Evolutionary conservation across 1,140 invertebrate genomes (phyloP).

Genomic region (Chironomus striatipennis): DNA sequence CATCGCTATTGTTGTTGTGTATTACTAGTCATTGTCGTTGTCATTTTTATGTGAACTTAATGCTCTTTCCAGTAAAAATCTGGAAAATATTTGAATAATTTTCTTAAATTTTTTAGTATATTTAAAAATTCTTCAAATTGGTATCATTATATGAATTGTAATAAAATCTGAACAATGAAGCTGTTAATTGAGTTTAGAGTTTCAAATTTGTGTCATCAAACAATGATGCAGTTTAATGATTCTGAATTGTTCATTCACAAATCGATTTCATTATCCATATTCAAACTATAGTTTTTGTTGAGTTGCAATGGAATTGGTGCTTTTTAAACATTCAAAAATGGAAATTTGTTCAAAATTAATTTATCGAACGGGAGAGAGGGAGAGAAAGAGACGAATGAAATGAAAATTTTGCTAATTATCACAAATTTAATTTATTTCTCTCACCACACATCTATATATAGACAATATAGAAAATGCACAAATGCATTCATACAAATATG

Average conservation of each 20-base stretch:
- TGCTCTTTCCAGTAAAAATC: background rate
- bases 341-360: background rate
- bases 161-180: background rate
- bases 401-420: background rate
- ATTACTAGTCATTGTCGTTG: background rate
- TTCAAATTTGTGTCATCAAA: too few species aligned
- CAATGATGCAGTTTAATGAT: background rate
- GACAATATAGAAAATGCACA: background rate
- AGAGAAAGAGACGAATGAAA: background rate
- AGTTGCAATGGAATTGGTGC: background rate
- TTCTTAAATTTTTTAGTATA: too few species aligned
- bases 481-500: background rate
- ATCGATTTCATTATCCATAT: background rate
- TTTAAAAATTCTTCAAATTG: background rate
- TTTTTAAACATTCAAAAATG: background rate
- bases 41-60: background rate
- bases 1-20: too few species aligned
- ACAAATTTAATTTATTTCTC: constrained; percentile 4
- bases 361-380: background rate
- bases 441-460: background rate
- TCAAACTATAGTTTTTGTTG: background rate
- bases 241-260: background rate
- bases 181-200: background rate
- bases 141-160: background rate
- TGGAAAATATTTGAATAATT: background rate